phyloP scores from a whole-genome alignment of 1,140 invertebrate genomes.

The Meloidogyne exigua region DNA sequence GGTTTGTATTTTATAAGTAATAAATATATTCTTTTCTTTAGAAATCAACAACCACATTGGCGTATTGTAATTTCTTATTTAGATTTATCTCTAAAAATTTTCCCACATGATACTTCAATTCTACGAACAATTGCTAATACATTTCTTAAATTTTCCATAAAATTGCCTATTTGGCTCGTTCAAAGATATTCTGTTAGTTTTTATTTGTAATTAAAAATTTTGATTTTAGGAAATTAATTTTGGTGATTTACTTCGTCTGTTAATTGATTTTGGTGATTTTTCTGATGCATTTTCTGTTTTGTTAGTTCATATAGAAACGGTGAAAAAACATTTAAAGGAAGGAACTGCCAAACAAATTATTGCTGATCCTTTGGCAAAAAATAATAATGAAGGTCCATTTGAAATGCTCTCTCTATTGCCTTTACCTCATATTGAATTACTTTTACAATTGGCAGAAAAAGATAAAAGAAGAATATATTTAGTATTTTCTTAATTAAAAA shows the following conservation, averaged over 20 bases:
- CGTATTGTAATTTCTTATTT: conserved; percentile 45
- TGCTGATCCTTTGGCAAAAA: conserved; percentile 15
- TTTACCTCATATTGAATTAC: conserved; percentile 33
- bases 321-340: conserved; percentile 15
- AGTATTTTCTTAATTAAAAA: conserved; percentile 14
- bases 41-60: conserved; percentile 38
- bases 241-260: conserved; percentile 38
- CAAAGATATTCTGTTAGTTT: conserved; percentile 32
- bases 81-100: conserved; percentile 35
- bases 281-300: conserved; percentile 36
- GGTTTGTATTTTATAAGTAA: conserved; percentile 7
- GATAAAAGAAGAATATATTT: conserved; percentile 15
- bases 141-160: conserved; percentile 31
- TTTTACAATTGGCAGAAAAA: conserved; percentile 37
- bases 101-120: conserved; percentile 34
- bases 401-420: conserved; percentile 35
- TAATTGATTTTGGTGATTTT: conserved; percentile 47
- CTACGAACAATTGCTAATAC: conserved; percentile 38
- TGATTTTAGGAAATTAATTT: conserved; percentile 35
- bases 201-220: not conserved
- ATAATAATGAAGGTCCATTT: not conserved
- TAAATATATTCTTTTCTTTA: conserved; percentile 17
- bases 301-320: conserved; percentile 25
- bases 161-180: conserved; percentile 40
- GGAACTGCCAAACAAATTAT: conserved; percentile 9